phyloP scores from a whole-genome alignment of 2,888 invertebrate species.

The Sphecodes monilicornis region DNA sequence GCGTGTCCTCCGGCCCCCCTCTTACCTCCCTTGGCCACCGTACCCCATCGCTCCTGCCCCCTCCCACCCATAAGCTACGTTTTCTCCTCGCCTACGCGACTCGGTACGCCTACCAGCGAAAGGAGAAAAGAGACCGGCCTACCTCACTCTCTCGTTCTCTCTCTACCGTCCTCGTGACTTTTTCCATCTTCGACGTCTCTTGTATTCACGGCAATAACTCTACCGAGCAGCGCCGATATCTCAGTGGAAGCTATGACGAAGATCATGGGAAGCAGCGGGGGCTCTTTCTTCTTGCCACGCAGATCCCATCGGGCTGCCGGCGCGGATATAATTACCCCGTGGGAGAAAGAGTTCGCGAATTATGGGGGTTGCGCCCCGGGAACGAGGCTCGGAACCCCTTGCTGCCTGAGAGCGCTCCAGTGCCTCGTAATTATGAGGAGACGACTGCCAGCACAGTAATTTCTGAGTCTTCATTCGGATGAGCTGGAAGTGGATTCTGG shows the following conservation, averaged over 20 bases:
- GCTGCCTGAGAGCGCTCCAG: not conserved
- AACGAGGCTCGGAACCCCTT: not conserved
- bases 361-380: constrained; percentile 2
- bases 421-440: constrained; percentile 10
- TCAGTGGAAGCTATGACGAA: constrained; percentile 63
- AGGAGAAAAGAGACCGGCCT: constrained; percentile 60
- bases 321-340: constrained; percentile 46
- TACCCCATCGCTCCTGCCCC: not conserved
- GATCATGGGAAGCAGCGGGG: constrained; percentile 54
- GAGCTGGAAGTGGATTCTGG: not conserved
- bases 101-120: constrained; percentile 70
- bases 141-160: constrained; percentile 8
- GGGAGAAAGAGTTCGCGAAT: constrained; percentile 24
- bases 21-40: not conserved
- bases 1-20: constrained; percentile 38
- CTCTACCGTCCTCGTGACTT: constrained; percentile 1
- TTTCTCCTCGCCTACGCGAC: constrained; percentile 72
- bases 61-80: constrained; percentile 34
- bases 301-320: constrained; percentile 28
- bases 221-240: constrained; percentile 68
- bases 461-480: not conserved
- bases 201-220: constrained; percentile 69
- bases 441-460: not conserved
- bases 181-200: constrained; percentile 34
- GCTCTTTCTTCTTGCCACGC: constrained; percentile 23